A percentile compares a stretch with the other conserved stretches of the same genome.
These are phyloP conservation scores for Chloroceryle inda DNA, from an alignment of 2,797 vertebrate species.

Conservation along the genomic window DNA sequence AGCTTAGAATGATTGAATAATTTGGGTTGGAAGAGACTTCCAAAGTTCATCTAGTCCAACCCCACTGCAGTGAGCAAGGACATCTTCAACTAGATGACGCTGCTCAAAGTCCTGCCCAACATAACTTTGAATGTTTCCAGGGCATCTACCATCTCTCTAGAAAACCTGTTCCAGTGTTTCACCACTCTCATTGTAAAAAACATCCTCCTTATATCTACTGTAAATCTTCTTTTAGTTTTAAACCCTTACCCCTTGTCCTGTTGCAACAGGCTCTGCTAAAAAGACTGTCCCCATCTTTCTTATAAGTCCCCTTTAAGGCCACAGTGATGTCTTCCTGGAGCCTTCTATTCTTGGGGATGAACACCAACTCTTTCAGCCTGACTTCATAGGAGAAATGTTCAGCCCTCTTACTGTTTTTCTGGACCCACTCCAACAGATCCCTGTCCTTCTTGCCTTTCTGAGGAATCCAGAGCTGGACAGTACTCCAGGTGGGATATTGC, in stretches of 20 bases:
- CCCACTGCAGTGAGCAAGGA: background rate
- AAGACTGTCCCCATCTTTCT: background rate
- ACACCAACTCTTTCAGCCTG: background rate
- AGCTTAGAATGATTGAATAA: background rate
- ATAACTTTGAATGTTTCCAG: background rate
- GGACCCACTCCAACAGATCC: background rate
- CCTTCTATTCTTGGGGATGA: background rate
- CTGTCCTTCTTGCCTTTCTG: background rate
- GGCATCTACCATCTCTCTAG: background rate
- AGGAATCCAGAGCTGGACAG: background rate
- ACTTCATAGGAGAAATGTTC: background rate
- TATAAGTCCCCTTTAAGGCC: background rate
- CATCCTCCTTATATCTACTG: background rate
- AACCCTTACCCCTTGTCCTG: background rate
- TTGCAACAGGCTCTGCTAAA: background rate
- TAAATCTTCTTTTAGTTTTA: background rate
- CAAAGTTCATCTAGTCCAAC: background rate
- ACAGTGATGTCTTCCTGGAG: background rate
- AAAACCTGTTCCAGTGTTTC: background rate
- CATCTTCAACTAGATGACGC: background rate
- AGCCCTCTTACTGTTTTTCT: background rate
- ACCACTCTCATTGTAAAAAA: background rate
- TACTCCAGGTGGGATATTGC: background rate
- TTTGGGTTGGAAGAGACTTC: background rate
- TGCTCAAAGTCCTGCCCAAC: background rate